A percentile compares a stretch with the other conserved stretches of the same genome.
phyloP scores from a whole-genome alignment of 1,140 invertebrate species.

The Lepidotrigona ventralis region DNA sequence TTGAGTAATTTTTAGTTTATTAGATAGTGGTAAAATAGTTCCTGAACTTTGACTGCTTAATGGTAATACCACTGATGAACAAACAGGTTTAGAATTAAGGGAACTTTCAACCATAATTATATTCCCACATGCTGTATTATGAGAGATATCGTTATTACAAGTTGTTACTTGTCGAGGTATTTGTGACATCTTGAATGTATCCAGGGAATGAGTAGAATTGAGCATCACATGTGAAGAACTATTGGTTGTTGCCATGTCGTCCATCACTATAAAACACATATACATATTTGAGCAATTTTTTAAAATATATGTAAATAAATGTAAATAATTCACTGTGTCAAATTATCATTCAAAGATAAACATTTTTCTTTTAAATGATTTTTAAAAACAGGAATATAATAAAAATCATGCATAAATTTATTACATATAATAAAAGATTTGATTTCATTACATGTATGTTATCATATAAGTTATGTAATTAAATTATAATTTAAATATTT shows the following conservation, averaged over 20 bases:
- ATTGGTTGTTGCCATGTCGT: slow-evolving; percentile 60
- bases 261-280: slow-evolving; percentile 76
- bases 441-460: not conserved
- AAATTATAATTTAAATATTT: not conserved
- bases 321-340: slow-evolving; percentile 1
- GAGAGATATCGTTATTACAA: slow-evolving; percentile 56
- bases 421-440: not conserved
- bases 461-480: not conserved
- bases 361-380: not conserved
- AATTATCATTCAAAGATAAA: slow-evolving; percentile 7
- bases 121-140: slow-evolving; percentile 57
- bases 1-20: slow-evolving; percentile 58
- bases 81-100: slow-evolving; percentile 43
- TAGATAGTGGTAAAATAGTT: slow-evolving; percentile 65
- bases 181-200: slow-evolving; percentile 60
- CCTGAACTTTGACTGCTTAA: slow-evolving; percentile 53
- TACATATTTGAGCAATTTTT: slow-evolving; percentile 43
- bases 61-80: slow-evolving; percentile 63
- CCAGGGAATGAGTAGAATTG: slow-evolving; percentile 56
- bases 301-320: slow-evolving; percentile 1
- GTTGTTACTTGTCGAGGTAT: slow-evolving; percentile 55
- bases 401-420: slow-evolving; percentile 1
- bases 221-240: slow-evolving; percentile 44
- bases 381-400: not conserved
- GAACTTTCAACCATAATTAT: slow-evolving; percentile 65